These are phyloP conservation scores for Proisotoma minuta DNA, from an alignment of 2,888 invertebrate species.

Conservation along the genomic window DNA sequence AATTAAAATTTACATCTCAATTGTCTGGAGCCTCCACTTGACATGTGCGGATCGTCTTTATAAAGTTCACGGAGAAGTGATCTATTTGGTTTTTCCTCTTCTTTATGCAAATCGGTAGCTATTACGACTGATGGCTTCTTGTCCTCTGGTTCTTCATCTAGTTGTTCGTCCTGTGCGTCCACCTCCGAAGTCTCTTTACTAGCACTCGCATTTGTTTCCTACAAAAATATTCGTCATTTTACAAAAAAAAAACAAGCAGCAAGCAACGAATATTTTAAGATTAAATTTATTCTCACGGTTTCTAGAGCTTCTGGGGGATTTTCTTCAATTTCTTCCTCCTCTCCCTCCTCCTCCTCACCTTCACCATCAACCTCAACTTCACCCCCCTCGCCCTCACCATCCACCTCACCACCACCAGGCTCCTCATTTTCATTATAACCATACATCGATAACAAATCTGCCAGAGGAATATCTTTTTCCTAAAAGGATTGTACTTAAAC, in stretches of 20 bases:
- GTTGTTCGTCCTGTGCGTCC: constrained; percentile 51
- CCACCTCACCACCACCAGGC: constrained; percentile 41
- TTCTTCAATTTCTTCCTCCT: constrained; percentile 50
- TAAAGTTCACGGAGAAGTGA: constrained; percentile 59
- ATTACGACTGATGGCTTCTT: not conserved
- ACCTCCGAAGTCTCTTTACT: not conserved
- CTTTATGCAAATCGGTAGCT: not conserved
- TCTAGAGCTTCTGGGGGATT: too few species aligned
- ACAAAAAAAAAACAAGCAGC: not conserved
- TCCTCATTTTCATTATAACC: constrained; percentile 59
- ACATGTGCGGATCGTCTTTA: constrained; percentile 51
- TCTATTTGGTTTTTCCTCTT: constrained; percentile 49
- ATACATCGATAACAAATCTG: constrained; percentile 85
- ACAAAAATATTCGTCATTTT: constrained; percentile 19
- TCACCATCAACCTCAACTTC: constrained; percentile 49
- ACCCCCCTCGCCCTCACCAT: constrained; percentile 48
- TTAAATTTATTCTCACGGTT: not conserved
- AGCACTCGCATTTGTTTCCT: not conserved
- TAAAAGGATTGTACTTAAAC: constrained; percentile 47
- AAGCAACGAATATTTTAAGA: not conserved
- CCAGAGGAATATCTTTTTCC: constrained; percentile 95
- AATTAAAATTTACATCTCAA: constrained; percentile 54
- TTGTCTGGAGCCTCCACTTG: constrained; percentile 52
- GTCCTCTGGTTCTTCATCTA: constrained; percentile 39
- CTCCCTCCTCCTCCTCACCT: constrained; percentile 51